phyloP scores from a whole-genome alignment of 2,888 invertebrate genomes.

The Hoplodrina blanda region DNA sequence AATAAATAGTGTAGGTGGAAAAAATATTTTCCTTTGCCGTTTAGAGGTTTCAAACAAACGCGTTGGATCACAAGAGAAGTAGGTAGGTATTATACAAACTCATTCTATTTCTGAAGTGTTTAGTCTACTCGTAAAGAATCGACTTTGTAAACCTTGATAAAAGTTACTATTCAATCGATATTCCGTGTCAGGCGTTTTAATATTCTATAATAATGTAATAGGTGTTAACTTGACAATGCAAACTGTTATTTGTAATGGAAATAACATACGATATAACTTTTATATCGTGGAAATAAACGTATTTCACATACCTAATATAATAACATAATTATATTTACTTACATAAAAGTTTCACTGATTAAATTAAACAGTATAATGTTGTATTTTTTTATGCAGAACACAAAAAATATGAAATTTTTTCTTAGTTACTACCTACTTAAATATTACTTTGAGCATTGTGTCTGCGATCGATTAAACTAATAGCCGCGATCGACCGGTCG shows the following conservation, averaged over 20 bases:
- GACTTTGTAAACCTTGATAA: conserved; percentile 13
- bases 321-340: too few species aligned
- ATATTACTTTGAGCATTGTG: too few species aligned
- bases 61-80: conserved; percentile 27
- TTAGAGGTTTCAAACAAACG: conserved; percentile 32
- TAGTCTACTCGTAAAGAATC: conserved; percentile 42
- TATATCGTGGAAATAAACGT: not conserved
- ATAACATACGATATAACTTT: not conserved
- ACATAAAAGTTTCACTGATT: too few species aligned
- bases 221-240: not conserved
- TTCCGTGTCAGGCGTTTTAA: not conserved
- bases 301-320: too few species aligned
- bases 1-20: conserved; percentile 51
- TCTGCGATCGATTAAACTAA: too few species aligned
- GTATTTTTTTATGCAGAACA: too few species aligned
- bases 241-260: not conserved
- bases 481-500: too few species aligned
- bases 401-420: too few species aligned
- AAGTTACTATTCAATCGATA: conserved; percentile 33
- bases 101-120: conserved; percentile 50
- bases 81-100: conserved; percentile 19
- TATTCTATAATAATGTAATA: not conserved
- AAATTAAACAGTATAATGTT: too few species aligned
- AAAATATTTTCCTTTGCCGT: conserved; percentile 39
- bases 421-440: too few species aligned